Base-by-base conservation (phyloP, 1,140 invertebrate species). In the Protaetia brevitarsis region DNA sequence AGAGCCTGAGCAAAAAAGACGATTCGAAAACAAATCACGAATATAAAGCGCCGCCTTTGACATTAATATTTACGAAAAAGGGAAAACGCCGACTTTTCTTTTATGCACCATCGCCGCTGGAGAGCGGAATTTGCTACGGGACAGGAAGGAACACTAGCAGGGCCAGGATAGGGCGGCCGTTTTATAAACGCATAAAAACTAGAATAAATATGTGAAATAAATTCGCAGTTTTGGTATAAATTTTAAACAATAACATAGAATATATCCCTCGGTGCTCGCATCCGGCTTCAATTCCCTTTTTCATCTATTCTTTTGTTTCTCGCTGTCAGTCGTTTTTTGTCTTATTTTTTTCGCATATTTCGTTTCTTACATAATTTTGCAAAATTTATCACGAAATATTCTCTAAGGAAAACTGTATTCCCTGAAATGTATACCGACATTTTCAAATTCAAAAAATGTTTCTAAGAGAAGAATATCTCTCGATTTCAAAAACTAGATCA, bases 351-450 rank as follows among this genome's bases (percentile, higher is more conserved):
- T 51, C 5, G 26, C 19, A 23, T 23, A 23, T 51, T 51, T 51
- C 11, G 10, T 51, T 51, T 51, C 37, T 51, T 51, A 10, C 41
- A 11, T 51, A 23, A 16, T 51, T 23, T 51, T 23, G 11, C 16
- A 7, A 23, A 59, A 59, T 29, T 59, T 59, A 59, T 59, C 57
- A 59, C 30, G 30, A 59, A 59, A 59, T 59, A 59, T 59, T 59
- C 57, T 29, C 23, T 29, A n/a, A 31, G 57, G 26, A 59, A n/a
- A 59, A 59, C 57, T 59, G 11, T 31, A 59, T 59, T 59, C 28
- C 27, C 16, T 28, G 27, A n/a, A n/a, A n/a, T n/a, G n/a, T n/a
- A n/a, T n/a, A n/a, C n/a, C n/a, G n/a, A n/a, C n/a, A n/a, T n/a
- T n/a, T n/a, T n/a, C n/a, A n/a, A n/a, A n/a, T n/a, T n/a, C n/a